Evolutionary conservation across 2,888 invertebrate genomes (phyloP).

Genomic region (Nephrotoma guestfalica): DNA sequence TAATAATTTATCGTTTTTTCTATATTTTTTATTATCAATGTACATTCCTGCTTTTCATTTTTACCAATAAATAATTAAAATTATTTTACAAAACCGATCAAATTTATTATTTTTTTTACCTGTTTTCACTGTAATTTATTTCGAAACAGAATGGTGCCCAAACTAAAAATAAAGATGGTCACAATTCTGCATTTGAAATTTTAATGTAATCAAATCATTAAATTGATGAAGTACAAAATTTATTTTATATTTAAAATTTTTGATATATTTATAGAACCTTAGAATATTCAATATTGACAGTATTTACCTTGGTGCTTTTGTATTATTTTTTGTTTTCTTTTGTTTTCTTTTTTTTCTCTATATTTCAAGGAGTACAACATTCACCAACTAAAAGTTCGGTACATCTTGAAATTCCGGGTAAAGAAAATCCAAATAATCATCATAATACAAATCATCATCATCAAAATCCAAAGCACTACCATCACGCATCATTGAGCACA

Average conservation of each 20-base stretch:
- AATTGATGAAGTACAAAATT: background rate
- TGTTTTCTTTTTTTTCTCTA: background rate
- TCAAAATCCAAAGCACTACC: conserved; percentile 16
- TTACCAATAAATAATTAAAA: background rate
- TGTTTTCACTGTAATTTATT: background rate
- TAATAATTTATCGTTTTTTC: background rate
- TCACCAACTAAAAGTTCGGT: conserved; percentile 20
- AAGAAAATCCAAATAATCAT: conserved; percentile 19
- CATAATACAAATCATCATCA: conserved; percentile 11
- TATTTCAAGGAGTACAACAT: conserved; percentile 15
- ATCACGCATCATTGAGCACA: conserved; percentile 27
- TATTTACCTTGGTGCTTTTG: background rate
- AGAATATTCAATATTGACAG: background rate
- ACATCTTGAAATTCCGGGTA: conserved; percentile 45
- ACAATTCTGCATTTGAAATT: background rate
- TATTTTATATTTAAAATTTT: background rate
- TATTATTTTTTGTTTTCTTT: background rate
- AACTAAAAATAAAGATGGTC: too few species aligned
- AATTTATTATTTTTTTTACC: background rate
- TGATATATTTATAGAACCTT: background rate
- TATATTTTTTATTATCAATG: background rate
- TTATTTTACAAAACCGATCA: background rate
- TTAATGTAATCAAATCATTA: background rate
- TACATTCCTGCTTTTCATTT: background rate
- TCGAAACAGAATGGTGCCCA: background rate